Conservation (phyloP, 1,140 invertebrate species). For the Steinernema khuongi region DNA sequence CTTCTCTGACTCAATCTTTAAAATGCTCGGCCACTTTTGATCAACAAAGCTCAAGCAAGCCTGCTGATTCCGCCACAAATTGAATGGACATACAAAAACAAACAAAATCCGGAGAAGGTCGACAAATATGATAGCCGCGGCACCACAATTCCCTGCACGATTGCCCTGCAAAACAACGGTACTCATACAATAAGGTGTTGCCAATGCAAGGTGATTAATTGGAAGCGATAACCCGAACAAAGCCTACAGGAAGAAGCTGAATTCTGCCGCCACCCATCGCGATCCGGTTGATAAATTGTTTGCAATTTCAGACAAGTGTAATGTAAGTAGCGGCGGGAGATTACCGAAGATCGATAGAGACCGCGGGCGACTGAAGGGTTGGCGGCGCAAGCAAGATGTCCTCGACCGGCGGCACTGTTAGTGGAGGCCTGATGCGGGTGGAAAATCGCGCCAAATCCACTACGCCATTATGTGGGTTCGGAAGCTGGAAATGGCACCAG, state of each 20-base stretch:
- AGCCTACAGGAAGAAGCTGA: slow-evolving; percentile 3
- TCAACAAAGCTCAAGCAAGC: too few relatives aligned
- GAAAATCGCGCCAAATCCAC: slow-evolving; percentile 6
- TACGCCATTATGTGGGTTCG: background rate
- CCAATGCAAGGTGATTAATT: background rate
- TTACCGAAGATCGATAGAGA: background rate
- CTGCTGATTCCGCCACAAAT: too few relatives aligned
- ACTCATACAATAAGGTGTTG: background rate
- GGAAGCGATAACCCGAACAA: background rate
- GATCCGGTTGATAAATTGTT: background rate
- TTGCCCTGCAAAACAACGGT: background rate
- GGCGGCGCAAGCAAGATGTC: too few relatives aligned
- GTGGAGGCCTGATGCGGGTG: background rate
- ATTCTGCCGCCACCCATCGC: background rate
- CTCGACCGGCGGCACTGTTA: background rate
- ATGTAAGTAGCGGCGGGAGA: background rate
- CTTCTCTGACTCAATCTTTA: too few relatives aligned
- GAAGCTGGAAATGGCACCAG: background rate
- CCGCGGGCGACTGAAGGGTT: background rate
- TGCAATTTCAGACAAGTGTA: slow-evolving; percentile 1
- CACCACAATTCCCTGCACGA: background rate
- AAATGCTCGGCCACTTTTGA: too few relatives aligned
- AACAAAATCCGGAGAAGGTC: too few relatives aligned
- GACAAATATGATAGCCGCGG: too few relatives aligned
- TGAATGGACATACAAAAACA: too few relatives aligned